Base-by-base conservation (phyloP, 2,113 vertebrate genomes). In the Chitala chitala region DNA sequence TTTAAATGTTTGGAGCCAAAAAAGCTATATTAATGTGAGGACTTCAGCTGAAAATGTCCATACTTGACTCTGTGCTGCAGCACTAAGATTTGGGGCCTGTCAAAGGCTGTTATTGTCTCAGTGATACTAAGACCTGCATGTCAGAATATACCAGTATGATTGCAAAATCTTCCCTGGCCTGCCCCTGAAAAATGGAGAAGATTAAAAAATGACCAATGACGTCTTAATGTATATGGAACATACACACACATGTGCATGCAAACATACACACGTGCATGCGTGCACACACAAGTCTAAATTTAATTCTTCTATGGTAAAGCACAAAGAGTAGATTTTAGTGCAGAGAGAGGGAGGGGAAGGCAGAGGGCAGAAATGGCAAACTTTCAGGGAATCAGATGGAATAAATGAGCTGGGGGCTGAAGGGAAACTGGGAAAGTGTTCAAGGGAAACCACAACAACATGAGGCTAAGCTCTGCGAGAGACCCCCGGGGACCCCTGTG, bases 361-460 rank as follows among this genome's bases (percentile, higher is more conserved):
- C 26, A 17, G 46, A 7, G 66, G 3, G 0, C 5, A 36, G 24
- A 69, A 17, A 48, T 72, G 55, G 38, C 36, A 40, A 44, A 24
- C 36, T 42, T 8, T 29, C 54, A 72, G 33, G 55, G 40, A 48
- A 48, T 72, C 54, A 50, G 71, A 72, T 61, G 56, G 71, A 48
- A 59, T 61, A 73, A 61, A 2, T 26, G 40, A 73, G 44, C 42
- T 73, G 15, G 70, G 36, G 55, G 3, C n/a, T 42, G 24, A 44
- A 13, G 13, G 54, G 38, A 17, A 71, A 58, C 54, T 72, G 71
- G 56, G 56, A 73, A 33, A 50, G 38, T 40, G 36, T 72, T 72
- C 55, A 48, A 59, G n/a, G 40, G 22, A 59, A 46, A 48, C 38
- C 66, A 68, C 33, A 54, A 24, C 50, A 71, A 71, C 69, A 42